Evolutionary conservation across 2,888 invertebrate species (phyloP), one percentile per base, ranked within the genome.

Genomic region (Slavum lentiscoides): DNA sequence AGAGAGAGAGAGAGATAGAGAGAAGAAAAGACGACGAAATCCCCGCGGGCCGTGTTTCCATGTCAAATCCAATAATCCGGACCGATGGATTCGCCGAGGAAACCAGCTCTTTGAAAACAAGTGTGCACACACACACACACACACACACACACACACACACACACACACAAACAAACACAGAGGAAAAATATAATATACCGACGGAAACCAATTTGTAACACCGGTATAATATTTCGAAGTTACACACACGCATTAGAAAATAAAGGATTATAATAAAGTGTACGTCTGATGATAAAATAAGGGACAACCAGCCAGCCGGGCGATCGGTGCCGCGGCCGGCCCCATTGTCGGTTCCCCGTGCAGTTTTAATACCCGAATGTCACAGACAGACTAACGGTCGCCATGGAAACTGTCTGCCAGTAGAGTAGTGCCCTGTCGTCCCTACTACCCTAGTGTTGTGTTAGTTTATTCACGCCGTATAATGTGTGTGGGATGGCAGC

Each of bases 41-140:
- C 62, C 70, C 80, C 43, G 62, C 19, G 80, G 70, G 64, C 13
- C 69, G 43, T 58, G 80, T 62, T 72, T 72, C 62, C 72, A 64
- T 58, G 80, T 80, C 80, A 80, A 80, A 80, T 80, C 80, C 62
- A 80, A 70, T 70, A 80, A 80, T 62, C 70, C 64, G 70, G 64
- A 17, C 55, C 72, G 64, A 21, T 72, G 70, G 62, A 55, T 80
- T 72, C 37, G 13, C 23, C 64, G 17, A 53, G 21, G 21, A 58
- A 70, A 64, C 39, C 30, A 4, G 30, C 30, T 55, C 19, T 55
- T 55, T 49, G 21, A 49, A 53, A 64, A 74, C 74, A 74, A 62
- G 49, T 13, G 19, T 53, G n/a, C n/a, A n/a, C n/a, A n/a, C n/a
- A n/a, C n/a, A n/a, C n/a, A n/a, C n/a, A n/a, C n/a, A n/a, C n/a